These are phyloP conservation scores for Antheraea yamamai DNA, from an alignment of 2,888 invertebrate species.

Conservation along the genomic window DNA sequence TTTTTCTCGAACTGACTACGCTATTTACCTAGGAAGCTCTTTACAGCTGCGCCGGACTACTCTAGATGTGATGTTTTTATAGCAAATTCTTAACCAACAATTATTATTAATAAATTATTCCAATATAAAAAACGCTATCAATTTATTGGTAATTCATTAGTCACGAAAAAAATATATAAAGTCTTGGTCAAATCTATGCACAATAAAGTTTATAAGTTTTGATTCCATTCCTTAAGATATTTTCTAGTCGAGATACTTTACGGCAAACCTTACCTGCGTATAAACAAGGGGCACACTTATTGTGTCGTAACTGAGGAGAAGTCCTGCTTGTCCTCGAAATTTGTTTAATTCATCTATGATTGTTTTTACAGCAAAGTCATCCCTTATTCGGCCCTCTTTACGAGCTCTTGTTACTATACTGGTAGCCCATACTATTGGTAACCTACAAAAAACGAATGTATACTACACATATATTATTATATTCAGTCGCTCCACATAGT, in stretches of 20 bases:
- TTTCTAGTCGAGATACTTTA: not conserved
- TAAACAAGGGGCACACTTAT: slow-evolving; percentile 91
- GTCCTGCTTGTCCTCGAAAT: slow-evolving; percentile 90
- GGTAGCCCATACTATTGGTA: slow-evolving; percentile 95
- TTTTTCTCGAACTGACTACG: no score
- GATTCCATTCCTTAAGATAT: not conserved
- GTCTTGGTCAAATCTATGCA: no score
- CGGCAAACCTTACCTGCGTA: slow-evolving; percentile 83
- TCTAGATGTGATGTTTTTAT: no score
- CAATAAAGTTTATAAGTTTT: not conserved
- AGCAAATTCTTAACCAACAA: no score
- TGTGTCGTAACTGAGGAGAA: slow-evolving; percentile 89
- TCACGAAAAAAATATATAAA: no score
- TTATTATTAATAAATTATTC: no score
- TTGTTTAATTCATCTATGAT: slow-evolving; percentile 93
- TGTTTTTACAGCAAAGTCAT: slow-evolving; percentile 96
- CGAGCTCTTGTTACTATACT: slow-evolving; percentile 94
- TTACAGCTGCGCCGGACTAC: no score
- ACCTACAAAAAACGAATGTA: slow-evolving; percentile 59
- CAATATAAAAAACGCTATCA: no score
- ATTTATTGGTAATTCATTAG: no score
- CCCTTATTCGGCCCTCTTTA: slow-evolving; percentile 94
- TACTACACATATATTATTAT: not conserved
- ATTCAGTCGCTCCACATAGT: not conserved
- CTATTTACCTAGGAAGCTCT: no score